Evolutionary conservation across 2,113 vertebrate genomes (phyloP), one percentile per base, ranked within the genome.

Genomic region (Harpagus bidentatus): DNA sequence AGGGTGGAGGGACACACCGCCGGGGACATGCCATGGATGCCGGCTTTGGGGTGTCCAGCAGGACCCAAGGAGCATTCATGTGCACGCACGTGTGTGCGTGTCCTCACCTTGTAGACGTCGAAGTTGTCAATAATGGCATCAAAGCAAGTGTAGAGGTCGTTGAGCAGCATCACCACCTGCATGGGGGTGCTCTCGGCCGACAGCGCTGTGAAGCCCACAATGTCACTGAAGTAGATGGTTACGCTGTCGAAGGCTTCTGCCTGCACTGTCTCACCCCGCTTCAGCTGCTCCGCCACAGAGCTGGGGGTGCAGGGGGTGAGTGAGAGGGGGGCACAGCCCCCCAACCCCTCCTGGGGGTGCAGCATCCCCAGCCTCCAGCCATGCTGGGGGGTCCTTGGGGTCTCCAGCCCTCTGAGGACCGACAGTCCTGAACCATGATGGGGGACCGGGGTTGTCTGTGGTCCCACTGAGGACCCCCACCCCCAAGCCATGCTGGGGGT

Each of bases 101-200:
- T 21, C 21, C 63, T 74, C 93, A 99, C 99, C 99, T 99, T 99
- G 98, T 99, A 99, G 86, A 99, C 99, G 7, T 99, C 99, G 65
- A 99, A 99, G 97, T 99, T 99, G 97, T 99, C 99, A n/a, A 99
- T 99, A 96, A 99, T 99, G 86, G 99, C 99, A 4, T 99, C 99
- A 11, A 99, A 99, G 84, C 99, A 99, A 13, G 99, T 99, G 96
- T 99, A 99, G 55, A 99, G 98, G 88, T 99, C 99, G 31, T 99
- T 99, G 89, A 99, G 95, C 73, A 99, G 91, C 3, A 98, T 99
- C 90, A 99, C 99, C 40, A 99, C 99, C 99, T 99, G 98, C 98
- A 99, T 99, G 7, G 99, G 99, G 0, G 99, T 99, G 97, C 99
- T 99, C 97, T 99, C 98, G 0, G 99, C 99, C 0, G 99, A 99